Evolutionary conservation across 1,140 invertebrate species (phyloP).

Genomic region (Diplogasteroides magnus): DNA sequence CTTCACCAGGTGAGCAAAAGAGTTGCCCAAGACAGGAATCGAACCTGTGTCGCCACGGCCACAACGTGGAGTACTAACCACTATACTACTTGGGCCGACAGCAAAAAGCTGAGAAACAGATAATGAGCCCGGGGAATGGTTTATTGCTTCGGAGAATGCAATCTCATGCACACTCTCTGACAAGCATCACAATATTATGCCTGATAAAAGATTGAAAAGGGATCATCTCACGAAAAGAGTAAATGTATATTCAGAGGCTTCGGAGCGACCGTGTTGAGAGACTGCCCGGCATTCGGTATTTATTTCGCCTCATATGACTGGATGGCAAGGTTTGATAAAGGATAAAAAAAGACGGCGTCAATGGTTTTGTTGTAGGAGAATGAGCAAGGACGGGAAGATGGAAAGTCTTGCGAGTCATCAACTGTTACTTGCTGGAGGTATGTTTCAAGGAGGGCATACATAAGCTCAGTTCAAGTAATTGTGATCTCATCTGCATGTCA

Average conservation of each 20-base stretch:
- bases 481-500: slow-evolving; percentile 14
- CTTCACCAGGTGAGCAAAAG: no score
- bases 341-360: no score
- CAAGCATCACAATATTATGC: no score
- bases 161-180: slow-evolving; percentile 7
- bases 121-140: slow-evolving; percentile 57
- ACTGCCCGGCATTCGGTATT: slow-evolving; percentile 67
- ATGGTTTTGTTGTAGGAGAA: no score
- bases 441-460: no score
- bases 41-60: slow-evolving; percentile 43
- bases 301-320: slow-evolving; percentile 73
- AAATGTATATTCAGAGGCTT: slow-evolving; percentile 73
- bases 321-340: no score
- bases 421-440: slow-evolving; percentile 49
- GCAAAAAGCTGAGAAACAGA: slow-evolving; percentile 66
- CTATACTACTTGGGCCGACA: slow-evolving; percentile 42
- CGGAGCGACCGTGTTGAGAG: slow-evolving; percentile 69
- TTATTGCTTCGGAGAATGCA: not conserved
- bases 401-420: slow-evolving; percentile 37
- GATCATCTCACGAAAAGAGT: no score
- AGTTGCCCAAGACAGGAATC: slow-evolving; percentile 36
- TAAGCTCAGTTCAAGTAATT: slow-evolving; percentile 11
- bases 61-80: slow-evolving; percentile 46
- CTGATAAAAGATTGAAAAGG: no score
- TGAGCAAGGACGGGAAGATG: slow-evolving; percentile 43